Percentiles rank a stretch among this genome's conserved stretches.
These are phyloP conservation scores for Caradrina clavipalpis DNA, from an alignment of 2,888 invertebrate species.

Conservation along the genomic window DNA sequence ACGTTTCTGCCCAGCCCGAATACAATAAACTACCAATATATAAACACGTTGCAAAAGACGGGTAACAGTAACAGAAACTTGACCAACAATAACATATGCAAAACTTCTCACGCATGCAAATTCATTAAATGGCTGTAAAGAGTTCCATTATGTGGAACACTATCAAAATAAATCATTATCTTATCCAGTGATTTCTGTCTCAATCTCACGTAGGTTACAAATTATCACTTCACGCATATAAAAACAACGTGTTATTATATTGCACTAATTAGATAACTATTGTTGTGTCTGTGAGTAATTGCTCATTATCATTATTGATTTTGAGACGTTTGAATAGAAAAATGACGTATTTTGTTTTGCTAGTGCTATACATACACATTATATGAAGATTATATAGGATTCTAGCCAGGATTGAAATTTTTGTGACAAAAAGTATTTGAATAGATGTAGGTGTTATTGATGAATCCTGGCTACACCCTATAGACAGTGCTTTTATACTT, in stretches of 20 bases:
- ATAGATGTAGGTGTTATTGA: not conserved
- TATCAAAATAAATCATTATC: slow-evolving; percentile 39
- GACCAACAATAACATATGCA: not conserved
- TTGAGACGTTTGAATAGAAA: slow-evolving; percentile 25
- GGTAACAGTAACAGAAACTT: not conserved
- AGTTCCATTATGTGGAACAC: not conserved
- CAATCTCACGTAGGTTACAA: slow-evolving; percentile 38
- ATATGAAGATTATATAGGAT: slow-evolving; percentile 25
- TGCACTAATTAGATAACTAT: slow-evolving; percentile 13
- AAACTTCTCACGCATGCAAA: not conserved
- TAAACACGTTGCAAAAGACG: not conserved
- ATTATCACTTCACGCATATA: slow-evolving; percentile 25
- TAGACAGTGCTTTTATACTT: slow-evolving; percentile 6
- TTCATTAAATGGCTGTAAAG: not conserved
- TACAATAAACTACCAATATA: not conserved
- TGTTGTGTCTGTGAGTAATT: not conserved
- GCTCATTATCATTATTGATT: not conserved
- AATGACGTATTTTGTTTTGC: not conserved
- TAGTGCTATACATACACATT: slow-evolving; percentile 7
- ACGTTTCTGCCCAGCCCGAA: no score
- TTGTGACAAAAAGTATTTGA: not conserved
- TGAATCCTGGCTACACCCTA: slow-evolving; percentile 42
- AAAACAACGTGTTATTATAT: slow-evolving; percentile 13
- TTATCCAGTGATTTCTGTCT: slow-evolving; percentile 35
- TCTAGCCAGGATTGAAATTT: slow-evolving; percentile 30